phyloP scores from a whole-genome alignment of 2,113 vertebrate genomes.

The Tympanuchus pallidicinctus region DNA sequence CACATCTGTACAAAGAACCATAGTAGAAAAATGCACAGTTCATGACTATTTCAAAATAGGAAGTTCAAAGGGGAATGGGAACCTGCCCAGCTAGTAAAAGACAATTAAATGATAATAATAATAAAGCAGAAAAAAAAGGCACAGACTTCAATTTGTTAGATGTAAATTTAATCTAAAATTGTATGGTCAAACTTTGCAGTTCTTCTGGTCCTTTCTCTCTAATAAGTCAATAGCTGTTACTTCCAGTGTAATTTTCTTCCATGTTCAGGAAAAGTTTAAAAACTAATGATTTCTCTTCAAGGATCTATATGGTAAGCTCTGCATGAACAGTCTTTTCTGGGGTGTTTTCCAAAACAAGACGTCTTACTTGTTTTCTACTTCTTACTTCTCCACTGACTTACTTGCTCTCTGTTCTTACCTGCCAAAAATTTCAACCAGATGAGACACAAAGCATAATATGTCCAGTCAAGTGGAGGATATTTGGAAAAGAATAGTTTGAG shows the following conservation, averaged over 20 bases:
- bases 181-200: neutral
- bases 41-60: neutral
- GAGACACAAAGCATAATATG: neutral
- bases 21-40: neutral
- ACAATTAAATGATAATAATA: neutral
- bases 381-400: neutral
- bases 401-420: neutral
- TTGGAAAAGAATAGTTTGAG: neutral
- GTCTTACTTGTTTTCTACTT: neutral
- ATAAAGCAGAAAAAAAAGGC: neutral
- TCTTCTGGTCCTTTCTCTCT: neutral
- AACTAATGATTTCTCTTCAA: neutral
- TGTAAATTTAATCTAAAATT: neutral
- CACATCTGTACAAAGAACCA: neutral
- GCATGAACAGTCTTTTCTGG: neutral
- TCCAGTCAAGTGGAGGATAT: neutral
- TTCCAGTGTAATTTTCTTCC: neutral
- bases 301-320: accelerated
- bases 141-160: neutral
- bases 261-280: neutral
- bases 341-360: neutral
- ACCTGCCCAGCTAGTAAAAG: neutral
- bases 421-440: neutral
- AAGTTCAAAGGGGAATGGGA: neutral
- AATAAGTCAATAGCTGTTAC: neutral